Evolutionary conservation across 2,888 invertebrate species (phyloP), one percentile per base, ranked within the genome.

Genomic region (Orthosia gracilis): DNA sequence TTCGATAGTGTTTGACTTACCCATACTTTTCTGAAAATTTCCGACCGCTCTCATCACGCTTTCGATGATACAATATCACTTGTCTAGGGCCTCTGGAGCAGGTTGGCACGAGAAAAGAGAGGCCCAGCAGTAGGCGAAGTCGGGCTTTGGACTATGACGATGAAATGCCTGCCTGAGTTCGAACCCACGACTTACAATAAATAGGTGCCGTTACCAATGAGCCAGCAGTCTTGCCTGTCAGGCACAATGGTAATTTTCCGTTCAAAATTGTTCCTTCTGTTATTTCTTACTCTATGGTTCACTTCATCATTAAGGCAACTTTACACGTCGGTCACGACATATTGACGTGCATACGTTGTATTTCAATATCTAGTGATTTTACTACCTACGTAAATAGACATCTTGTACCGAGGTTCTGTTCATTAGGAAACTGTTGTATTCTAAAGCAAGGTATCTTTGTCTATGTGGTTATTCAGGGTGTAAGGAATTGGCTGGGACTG

Each of bases 261-360:
- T 9, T 40, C 7, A 40, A 40, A 40, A 45, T 54, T 11, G 9
- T 15, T 55, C 23, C 13, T 4, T 68, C 49, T 77, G 0, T 0
- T 12, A 4, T 15, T 26, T 17, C 12, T n/a, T 74, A 57, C 4
- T 78, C 73, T 78, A 21, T 70, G 73, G 13, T 18, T 13, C 26
- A 70, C 50, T 69, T 70, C 58, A 70, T 76, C 61, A 83, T 79
- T 83, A 73, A 66, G 54, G 49, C 21, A 50, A 57, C 80, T 69
- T 31, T 84, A 84, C 75, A 83, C 80, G 80, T 74, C 31, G 40
- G 59, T 70, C 80, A 83, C 84, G 80, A 83, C 80, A 70, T 80
- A 80, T 74, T 65, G 75, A 50, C 59, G 72, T 54, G 79, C n/a
- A 78, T 55, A 78, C 78, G 71, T 52, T 71, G 79, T 74, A 78